Conservation (phyloP, 2,113 vertebrate species). For the Macrotis lagotis region DNA sequence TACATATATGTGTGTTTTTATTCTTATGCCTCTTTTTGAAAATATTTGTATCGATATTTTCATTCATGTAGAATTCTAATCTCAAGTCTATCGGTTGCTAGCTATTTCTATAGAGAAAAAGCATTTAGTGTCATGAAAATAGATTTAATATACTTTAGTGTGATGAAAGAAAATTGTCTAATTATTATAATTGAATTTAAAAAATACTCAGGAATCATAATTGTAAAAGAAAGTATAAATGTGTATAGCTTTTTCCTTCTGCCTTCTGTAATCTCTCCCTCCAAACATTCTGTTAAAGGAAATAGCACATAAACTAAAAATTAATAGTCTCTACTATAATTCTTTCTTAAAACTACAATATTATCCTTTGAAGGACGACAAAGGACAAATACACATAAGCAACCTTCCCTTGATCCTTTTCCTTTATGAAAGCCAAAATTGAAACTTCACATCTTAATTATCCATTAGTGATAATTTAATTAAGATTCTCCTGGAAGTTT, state of each 20-base stretch:
- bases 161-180: not conserved
- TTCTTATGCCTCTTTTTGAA: not conserved
- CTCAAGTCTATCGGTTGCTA: not conserved
- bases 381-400: not conserved
- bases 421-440: not conserved
- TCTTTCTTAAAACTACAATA: not conserved
- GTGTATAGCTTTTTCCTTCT: not conserved
- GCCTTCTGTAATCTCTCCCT: not conserved
- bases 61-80: not conserved
- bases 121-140: not conserved
- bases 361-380: too few species aligned
- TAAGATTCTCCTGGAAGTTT: not conserved
- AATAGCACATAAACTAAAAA: slow-evolving; percentile 8
- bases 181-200: not conserved
- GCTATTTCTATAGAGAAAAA: slow-evolving; percentile 20
- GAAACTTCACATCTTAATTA: not conserved
- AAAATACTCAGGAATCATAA: not conserved
- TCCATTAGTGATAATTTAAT: not conserved
- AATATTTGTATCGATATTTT: not conserved
- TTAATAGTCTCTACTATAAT: not conserved
- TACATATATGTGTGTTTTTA: not conserved
- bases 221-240: not conserved
- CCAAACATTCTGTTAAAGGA: slow-evolving; percentile 12
- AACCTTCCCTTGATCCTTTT: not conserved
- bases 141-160: slow-evolving; percentile 34